Base-by-base conservation (phyloP, 2,888 invertebrate species). In the Mellilla xanthometata region DNA sequence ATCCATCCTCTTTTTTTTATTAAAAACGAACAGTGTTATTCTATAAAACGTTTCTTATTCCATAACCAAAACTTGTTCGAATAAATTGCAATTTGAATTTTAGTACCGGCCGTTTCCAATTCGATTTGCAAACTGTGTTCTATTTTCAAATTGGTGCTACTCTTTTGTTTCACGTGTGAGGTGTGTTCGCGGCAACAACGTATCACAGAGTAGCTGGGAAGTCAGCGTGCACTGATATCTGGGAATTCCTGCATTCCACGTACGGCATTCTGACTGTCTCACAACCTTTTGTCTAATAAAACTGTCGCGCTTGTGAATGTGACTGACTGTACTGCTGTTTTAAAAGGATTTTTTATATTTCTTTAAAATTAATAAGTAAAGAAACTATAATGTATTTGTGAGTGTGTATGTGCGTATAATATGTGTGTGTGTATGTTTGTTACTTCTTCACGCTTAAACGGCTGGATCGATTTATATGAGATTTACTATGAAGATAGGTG, bases 261-360 rank as follows among this genome's bases (percentile, higher is more conserved):
- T 39, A 24, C 24, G 43, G 28, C 31, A 39, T 11, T 33, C 39
- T 39, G 30, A 39, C 45, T 19, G 27, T 38, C 43, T 31, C 12
- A 30, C 12, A 24, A 31, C 35, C 9, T 22, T 12, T 36, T 28
- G 28, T 28, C 28, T 27, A 22, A 22, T 28, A 36, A 29, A 28
- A 36, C 28, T 28, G 22, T 22, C 15, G 8, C 5, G 3, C 10
- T 8, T 5, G 9, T 36, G 4, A 6, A 6, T 1, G 15, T 6
- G 15, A n/a, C 19, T 28, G n/a, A 15, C 27, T 36, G 28, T 28
- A 15, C 1, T 4, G 24, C 13, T 11, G 10, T 26, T 4, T 6
- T 6, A 9, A 24, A 24, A 24, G 15, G 5, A 1, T 19, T 5
- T 6, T 1, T 19, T 3, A 6, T 5, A 19, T 5, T 1, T 19